These are phyloP conservation scores for Pararge aegeria DNA, from an alignment of 1,140 invertebrate species.

Conservation along the genomic window DNA sequence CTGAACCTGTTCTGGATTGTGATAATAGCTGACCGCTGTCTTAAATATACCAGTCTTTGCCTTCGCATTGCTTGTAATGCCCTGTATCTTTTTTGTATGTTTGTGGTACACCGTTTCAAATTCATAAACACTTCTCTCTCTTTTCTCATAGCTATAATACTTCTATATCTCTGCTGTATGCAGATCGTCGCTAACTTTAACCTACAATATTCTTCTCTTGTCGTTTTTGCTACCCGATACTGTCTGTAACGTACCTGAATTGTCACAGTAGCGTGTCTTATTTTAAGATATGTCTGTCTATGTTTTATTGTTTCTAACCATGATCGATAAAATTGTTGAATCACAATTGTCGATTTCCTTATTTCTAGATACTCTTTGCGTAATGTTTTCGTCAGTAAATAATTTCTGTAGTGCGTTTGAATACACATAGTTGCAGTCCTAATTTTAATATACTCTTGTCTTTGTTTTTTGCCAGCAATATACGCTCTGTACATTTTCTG, in stretches of 20 bases:
- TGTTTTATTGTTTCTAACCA: conserved; percentile 49
- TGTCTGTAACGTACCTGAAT: conserved; percentile 71
- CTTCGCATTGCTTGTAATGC: conserved; percentile 51
- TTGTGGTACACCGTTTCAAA: conserved; percentile 53
- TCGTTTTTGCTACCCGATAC: conserved; percentile 40
- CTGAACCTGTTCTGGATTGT: conserved; percentile 51
- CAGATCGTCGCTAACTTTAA: conserved; percentile 48
- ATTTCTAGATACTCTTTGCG: conserved; percentile 49
- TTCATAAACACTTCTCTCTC: conserved; percentile 58
- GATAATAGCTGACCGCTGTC: conserved; percentile 26
- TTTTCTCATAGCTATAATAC: conserved; percentile 47
- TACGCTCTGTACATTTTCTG: conserved; percentile 59
- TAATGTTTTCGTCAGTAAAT: conserved; percentile 52
- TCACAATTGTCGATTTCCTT: conserved; percentile 44
- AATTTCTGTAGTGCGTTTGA: conserved; percentile 72
- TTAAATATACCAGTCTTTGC: conserved; percentile 28
- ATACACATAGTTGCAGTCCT: conserved; percentile 56
- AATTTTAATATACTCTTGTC: conserved; percentile 45
- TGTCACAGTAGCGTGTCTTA: conserved; percentile 42
- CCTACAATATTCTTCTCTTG: conserved; percentile 54
- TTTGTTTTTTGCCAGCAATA: conserved; percentile 43
- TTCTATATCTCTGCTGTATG: conserved; percentile 73
- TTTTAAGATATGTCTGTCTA: conserved; percentile 59
- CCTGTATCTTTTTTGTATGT: conserved; percentile 80
- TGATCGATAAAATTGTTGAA: conserved; percentile 78